A percentile compares a stretch with the other conserved stretches of the same genome.
Evolutionary conservation across 1,140 invertebrate genomes (phyloP).

Genomic region (Gonatopus flavifemur): DNA sequence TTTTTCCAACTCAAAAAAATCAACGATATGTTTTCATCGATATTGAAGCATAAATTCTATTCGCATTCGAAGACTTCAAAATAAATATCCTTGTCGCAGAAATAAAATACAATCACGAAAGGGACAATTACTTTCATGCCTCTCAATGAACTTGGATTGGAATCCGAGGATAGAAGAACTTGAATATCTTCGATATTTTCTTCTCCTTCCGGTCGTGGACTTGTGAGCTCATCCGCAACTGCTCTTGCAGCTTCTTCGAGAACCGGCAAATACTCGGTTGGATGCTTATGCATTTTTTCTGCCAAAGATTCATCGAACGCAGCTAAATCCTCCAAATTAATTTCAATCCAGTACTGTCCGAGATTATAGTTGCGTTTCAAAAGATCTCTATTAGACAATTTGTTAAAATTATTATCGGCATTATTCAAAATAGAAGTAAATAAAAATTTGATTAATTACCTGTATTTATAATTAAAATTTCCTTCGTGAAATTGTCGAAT

Average conservation of each 20-base stretch:
- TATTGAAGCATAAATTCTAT: no score
- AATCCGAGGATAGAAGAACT: conserved; percentile 84
- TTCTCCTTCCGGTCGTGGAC: conserved; percentile 85
- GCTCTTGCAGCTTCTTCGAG: conserved; percentile 98
- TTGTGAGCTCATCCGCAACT: conserved; percentile 95
- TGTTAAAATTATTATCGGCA: not conserved
- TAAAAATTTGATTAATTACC: conserved; percentile 61
- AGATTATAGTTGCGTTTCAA: conserved; percentile 94
- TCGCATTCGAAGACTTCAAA: no score
- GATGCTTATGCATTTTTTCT: conserved; percentile 90
- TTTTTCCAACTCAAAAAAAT: no score
- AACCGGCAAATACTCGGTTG: conserved; percentile 89
- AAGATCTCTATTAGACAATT: conserved; percentile 71
- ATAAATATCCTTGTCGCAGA: no score
- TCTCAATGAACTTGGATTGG: conserved; percentile 78
- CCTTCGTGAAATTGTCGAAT: conserved; percentile 93
- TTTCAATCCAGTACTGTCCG: conserved; percentile 86
- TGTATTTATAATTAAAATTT: conserved; percentile 96
- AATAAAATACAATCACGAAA: conserved; percentile 10
- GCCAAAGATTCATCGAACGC: conserved; percentile 94
- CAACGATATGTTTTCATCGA: no score
- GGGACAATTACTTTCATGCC: conserved; percentile 75
- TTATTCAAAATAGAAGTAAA: not conserved
- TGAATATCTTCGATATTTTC: conserved; percentile 94
- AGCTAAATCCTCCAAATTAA: conserved; percentile 91